These are phyloP conservation scores for Tokudaia muenninki DNA, from an alignment of 2,797 vertebrate species.

Conservation along the genomic window DNA sequence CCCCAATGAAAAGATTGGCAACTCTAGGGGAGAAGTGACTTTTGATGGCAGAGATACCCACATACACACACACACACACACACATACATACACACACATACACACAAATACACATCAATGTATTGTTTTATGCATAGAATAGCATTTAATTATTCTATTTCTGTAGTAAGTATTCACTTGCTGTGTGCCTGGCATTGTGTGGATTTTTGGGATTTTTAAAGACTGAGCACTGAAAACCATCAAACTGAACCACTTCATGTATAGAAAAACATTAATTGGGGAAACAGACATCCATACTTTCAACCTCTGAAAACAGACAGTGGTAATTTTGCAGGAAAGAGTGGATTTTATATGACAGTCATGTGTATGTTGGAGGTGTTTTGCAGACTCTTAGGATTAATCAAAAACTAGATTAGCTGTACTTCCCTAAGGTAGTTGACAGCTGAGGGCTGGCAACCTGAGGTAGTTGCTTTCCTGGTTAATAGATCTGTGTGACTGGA, in stretches of 20 bases:
- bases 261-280: background rate
- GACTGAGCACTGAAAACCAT: background rate
- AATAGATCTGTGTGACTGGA: background rate
- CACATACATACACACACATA: too few species aligned
- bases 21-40: background rate
- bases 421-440: background rate
- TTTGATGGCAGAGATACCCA: background rate
- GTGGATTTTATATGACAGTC: background rate
- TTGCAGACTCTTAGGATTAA: too few species aligned
- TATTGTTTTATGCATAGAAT: background rate
- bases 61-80: too few species aligned
- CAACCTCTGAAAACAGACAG: too few species aligned
- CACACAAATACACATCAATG: too few species aligned
- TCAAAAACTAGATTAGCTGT: background rate
- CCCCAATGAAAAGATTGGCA: background rate
- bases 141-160: background rate
- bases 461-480: background rate
- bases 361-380: background rate
- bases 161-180: background rate
- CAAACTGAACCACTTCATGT: background rate
- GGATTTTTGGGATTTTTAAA: background rate
- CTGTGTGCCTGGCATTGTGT: background rate
- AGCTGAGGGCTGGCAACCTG: background rate
- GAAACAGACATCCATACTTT: background rate
- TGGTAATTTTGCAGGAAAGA: background rate